Base-by-base conservation (phyloP, 2,888 invertebrate genomes). In the Yponomeuta malinellus region DNA sequence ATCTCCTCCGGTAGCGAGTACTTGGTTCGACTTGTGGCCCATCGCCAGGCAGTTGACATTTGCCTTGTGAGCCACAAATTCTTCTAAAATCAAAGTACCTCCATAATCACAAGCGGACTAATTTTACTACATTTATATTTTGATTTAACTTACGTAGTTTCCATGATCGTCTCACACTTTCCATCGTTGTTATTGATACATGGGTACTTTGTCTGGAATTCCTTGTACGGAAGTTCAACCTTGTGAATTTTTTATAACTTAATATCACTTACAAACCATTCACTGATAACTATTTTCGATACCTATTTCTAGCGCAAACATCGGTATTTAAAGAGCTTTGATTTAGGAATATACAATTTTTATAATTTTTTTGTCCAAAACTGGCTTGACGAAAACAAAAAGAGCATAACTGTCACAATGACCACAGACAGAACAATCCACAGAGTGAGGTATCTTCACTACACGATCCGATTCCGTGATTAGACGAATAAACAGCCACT, bases 1-100 rank as follows among this genome's bases (percentile, higher is more conserved):
- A 85, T 98, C 98, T 73, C 99, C 98, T 72, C 99, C 99, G 73
- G 98, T 98, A 64, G 97, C 98, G 85, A 98, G 94, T 71, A 98
- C 97, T 82, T 97, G 94, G 76, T 97, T 97, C 70, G 97, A 97
- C 86, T 97, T 97, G 90, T 97, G 97, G 73, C 98, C 98, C 88
- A 98, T 93, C 70, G 97, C 96, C 80, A 97, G 89, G 82, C 97
- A 97, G 83, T 97, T 97, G 78, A 98, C 97, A 88, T 96, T 97
- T 78, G 96, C 95, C 81, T 94, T 93, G 93, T 98, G 98, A 73
- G 97, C 98, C 77, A 95, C 94, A 88, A 98, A 97, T 83, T 98
- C 97, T 91, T 97, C 96, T 96, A 93, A 66, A 93, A 93, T 78
- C 72, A 79, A 71, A 71, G 72, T 70, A 71, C 69, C 73, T 70